Conservation (phyloP, 2,797 vertebrate species). For the Pachyuromys duprasi region DNA sequence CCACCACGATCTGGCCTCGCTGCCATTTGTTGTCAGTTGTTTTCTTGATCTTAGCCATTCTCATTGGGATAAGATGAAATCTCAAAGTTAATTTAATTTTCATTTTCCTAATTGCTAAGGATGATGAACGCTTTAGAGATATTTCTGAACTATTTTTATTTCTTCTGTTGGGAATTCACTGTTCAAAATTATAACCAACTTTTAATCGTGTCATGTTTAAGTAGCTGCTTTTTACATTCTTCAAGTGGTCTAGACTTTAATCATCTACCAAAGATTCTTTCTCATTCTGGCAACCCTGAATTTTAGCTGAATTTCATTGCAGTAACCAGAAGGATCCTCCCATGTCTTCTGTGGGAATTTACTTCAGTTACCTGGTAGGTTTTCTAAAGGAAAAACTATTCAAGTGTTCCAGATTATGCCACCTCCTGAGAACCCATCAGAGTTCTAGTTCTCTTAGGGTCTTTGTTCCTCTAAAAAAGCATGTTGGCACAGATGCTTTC, state of each 20-base stretch:
- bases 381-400: constrained; percentile 47
- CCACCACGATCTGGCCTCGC: neutral
- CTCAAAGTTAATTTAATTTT: neutral
- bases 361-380: constrained; percentile 3
- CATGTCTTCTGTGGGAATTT: neutral
- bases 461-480: constrained; percentile 42
- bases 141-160: neutral
- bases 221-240: neutral
- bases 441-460: constrained; percentile 5
- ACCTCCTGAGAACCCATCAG: constrained; percentile 9
- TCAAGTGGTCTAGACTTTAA: neutral
- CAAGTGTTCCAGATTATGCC: constrained; percentile 9
- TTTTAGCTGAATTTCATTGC: constrained; percentile 20
- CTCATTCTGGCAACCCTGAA: neutral
- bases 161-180: neutral
- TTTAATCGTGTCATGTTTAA: neutral
- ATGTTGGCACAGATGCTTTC: neutral
- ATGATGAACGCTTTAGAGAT: neutral
- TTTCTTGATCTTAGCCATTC: neutral
- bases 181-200: neutral
- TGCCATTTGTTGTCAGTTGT: neutral
- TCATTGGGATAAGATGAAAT: neutral
- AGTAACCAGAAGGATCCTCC: constrained; percentile 35
- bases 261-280: neutral
- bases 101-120: neutral